A percentile compares a stretch with the other conserved stretches of the same genome.
These are phyloP conservation scores for Cheiracanthium punctorium DNA, from an alignment of 2,888 invertebrate species.

Conservation along the genomic window DNA sequence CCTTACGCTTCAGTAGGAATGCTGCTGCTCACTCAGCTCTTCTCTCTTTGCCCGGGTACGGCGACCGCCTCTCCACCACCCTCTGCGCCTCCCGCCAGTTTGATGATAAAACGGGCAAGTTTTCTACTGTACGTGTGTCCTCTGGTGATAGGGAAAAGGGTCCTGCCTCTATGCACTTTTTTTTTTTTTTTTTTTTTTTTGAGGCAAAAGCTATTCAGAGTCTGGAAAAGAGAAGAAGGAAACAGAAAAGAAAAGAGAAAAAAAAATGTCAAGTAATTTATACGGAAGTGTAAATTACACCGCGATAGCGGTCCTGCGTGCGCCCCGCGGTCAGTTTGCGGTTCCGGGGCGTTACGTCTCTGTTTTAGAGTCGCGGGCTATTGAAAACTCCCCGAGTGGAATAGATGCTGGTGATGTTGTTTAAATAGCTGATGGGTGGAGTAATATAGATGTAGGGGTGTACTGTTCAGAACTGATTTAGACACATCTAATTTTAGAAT, in stretches of 20 bases:
- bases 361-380: background rate
- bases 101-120: slow-evolving; percentile 32
- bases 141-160: slow-evolving; percentile 29
- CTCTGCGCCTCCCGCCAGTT: background rate
- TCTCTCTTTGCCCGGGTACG: slow-evolving; percentile 20
- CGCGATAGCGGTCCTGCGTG: background rate
- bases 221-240: too few relatives aligned
- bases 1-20: slow-evolving; percentile 55
- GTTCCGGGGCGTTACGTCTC: background rate
- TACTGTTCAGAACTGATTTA: too few relatives aligned
- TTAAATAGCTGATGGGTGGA: background rate
- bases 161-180: background rate
- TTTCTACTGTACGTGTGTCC: slow-evolving; percentile 47
- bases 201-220: too few relatives aligned
- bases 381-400: background rate
- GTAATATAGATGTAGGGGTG: background rate
- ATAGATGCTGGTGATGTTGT: background rate
- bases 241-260: slow-evolving; percentile 14
- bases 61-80: background rate
- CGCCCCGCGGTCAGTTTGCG: background rate
- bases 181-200: background rate
- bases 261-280: slow-evolving; percentile 47
- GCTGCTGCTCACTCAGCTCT: slow-evolving; percentile 54
- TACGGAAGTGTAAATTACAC: slow-evolving; percentile 62
- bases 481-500: too few relatives aligned